Conservation (phyloP, 2,113 vertebrate species). For the Ciconia boyciana region DNA sequence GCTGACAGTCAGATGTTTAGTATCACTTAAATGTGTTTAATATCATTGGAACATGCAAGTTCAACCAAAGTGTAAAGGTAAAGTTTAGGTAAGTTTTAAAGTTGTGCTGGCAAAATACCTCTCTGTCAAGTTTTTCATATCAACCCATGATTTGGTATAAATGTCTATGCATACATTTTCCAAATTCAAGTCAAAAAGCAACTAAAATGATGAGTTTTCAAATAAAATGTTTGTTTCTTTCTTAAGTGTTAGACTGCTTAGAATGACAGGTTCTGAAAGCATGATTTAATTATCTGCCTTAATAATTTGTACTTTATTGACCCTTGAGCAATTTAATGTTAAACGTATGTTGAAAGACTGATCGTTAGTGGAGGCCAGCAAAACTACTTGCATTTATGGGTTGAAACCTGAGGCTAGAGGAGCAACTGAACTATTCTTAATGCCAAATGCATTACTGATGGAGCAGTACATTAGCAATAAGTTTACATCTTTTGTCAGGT, state of each 20-base stretch:
- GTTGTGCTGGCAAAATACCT: neutral
- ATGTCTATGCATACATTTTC: neutral
- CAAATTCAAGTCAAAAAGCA: neutral
- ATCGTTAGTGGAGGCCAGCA: neutral
- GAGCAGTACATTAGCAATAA: neutral
- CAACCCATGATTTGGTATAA: neutral
- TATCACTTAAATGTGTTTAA: neutral
- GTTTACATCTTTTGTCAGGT: neutral
- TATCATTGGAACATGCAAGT: neutral
- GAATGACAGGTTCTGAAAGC: neutral
- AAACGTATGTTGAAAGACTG: neutral
- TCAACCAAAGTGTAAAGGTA: slow-evolving; percentile 21
- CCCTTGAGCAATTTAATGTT: neutral
- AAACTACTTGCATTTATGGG: neutral
- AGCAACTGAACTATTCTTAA: neutral
- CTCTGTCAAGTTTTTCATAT: neutral
- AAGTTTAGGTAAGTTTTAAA: neutral
- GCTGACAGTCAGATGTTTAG: neutral
- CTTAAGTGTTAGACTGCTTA: neutral
- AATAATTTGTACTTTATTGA: neutral
- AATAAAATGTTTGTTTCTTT: neutral
- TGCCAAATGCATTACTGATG: neutral
- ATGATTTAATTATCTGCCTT: neutral
- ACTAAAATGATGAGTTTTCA: neutral
- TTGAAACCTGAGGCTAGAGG: neutral